Conservation (phyloP, 1,140 invertebrate genomes). For the Tribolium castaneum region DNA sequence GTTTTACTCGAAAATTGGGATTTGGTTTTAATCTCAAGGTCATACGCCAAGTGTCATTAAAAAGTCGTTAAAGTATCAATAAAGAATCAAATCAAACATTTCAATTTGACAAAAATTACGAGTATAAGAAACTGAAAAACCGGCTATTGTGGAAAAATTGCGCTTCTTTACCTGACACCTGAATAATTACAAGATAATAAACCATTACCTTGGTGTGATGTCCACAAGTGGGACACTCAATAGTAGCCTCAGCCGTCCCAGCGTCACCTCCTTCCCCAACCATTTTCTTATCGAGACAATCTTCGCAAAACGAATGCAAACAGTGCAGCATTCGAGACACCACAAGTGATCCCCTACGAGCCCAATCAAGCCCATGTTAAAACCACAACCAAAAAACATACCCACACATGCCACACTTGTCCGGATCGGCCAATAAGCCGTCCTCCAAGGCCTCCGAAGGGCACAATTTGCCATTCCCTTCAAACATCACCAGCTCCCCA, state of each 20-base stretch:
- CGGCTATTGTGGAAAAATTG: too few relatives aligned
- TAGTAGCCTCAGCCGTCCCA: conserved; percentile 68
- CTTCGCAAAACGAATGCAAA: conserved; percentile 92
- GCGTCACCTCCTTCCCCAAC: conserved; percentile 76
- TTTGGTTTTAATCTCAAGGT: too few relatives aligned
- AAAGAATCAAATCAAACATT: too few relatives aligned
- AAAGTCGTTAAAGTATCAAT: too few relatives aligned
- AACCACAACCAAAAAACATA: conserved; percentile 45
- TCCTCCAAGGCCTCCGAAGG: conserved; percentile 61
- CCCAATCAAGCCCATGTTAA: background rate
- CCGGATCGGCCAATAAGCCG: conserved; percentile 61
- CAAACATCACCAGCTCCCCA: conserved; percentile 59
- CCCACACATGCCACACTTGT: conserved; percentile 63
- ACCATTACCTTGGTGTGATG: conserved; percentile 79
- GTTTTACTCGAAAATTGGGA: too few relatives aligned
- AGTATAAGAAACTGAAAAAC: too few relatives aligned
- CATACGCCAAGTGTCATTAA: too few relatives aligned
- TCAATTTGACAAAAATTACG: too few relatives aligned
- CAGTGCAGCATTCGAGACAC: conserved; percentile 89
- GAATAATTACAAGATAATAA: background rate
- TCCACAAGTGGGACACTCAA: conserved; percentile 83
- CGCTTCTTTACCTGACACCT: too few relatives aligned
- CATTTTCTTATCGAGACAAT: conserved; percentile 84
- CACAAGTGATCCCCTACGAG: conserved; percentile 74
- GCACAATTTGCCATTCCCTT: conserved; percentile 59